Base-by-base conservation (phyloP, 2,113 vertebrate species). In the Serilophus lunatus region DNA sequence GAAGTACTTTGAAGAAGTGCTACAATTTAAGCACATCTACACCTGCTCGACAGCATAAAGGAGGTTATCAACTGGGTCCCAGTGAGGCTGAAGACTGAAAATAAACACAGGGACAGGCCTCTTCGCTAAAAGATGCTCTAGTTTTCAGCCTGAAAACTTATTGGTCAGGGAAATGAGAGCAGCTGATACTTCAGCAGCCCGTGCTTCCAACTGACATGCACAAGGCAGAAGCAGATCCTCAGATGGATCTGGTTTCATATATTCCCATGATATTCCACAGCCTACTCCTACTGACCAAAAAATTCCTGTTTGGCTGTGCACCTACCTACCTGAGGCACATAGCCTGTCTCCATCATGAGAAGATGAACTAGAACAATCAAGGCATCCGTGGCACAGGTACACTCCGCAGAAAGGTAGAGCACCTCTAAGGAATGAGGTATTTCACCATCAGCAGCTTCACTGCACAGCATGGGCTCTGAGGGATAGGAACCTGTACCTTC, bases 281-380 rank as follows among this genome's bases (percentile, higher is more conserved):
- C 25, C 65, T 86, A 63, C 61, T 38, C 35, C 60, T 9, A 50
- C 7, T 5, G 19, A 82, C 10, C 44, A 51, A 68, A 44, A 42
- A 33, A 33, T 5, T 65, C 61, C 66, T 42, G 35, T 59, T 33
- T 26, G 7, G 7, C 49, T 40, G 15, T 33, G 31, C 7, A 42
- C 97, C 97, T 75, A 99, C 99, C 98, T 98, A 99, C 99, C 98
- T 99, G 98, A 49, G 98, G 98, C 9, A 97, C 77, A 29, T 99
- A 99, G 38, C 99, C 99, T 0, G 99, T 98, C 94, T 99, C 99
- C 76, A 99, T 93, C 99, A 99, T 99, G 65, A 99, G 98, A 49
- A 99, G 98, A 85, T 99, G 98, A 4, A 97, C 83, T 1, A 98
- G 96, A 76, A 99, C 98, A 3, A 99, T 92, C 85, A 99, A 88